Evolutionary conservation across 2,888 invertebrate genomes (phyloP).

Genomic region (Gastrophysa polygoni): DNA sequence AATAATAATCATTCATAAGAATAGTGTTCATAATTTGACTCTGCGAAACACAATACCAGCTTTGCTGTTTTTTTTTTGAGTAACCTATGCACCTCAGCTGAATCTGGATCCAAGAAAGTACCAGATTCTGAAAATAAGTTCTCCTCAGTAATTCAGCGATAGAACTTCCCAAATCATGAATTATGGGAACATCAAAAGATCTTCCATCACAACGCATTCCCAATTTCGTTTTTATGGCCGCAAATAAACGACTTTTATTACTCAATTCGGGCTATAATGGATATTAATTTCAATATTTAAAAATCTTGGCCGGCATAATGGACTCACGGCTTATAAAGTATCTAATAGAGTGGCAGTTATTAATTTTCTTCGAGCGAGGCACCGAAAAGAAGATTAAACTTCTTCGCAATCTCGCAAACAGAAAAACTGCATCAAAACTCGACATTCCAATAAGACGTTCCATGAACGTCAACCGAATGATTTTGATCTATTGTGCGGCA

Average conservation of each 20-base stretch:
- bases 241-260: background rate
- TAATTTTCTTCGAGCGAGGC: constrained; percentile 27
- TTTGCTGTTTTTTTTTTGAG: too few species aligned
- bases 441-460: background rate
- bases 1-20: too few species aligned
- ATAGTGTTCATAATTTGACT: too few species aligned
- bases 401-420: constrained; percentile 17
- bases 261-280: constrained; percentile 34
- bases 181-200: constrained; percentile 34
- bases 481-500: too few species aligned
- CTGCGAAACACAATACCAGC: too few species aligned
- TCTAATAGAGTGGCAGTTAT: constrained; percentile 41
- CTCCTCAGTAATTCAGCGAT: too few species aligned
- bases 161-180: too few species aligned
- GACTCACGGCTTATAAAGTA: constrained; percentile 42
- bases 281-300: constrained; percentile 30
- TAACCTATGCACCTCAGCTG: too few species aligned
- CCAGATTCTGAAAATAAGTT: too few species aligned
- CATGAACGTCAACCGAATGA: too few species aligned
- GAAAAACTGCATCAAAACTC: constrained; percentile 15
- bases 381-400: constrained; percentile 12
- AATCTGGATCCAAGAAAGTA: too few species aligned
- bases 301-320: constrained; percentile 35
- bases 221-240: constrained; percentile 38
- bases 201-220: constrained; percentile 39